Evolutionary conservation across 2,797 vertebrate genomes (phyloP), one percentile per base, ranked within the genome.

Genomic region (Poeciliopsis infans): DNA sequence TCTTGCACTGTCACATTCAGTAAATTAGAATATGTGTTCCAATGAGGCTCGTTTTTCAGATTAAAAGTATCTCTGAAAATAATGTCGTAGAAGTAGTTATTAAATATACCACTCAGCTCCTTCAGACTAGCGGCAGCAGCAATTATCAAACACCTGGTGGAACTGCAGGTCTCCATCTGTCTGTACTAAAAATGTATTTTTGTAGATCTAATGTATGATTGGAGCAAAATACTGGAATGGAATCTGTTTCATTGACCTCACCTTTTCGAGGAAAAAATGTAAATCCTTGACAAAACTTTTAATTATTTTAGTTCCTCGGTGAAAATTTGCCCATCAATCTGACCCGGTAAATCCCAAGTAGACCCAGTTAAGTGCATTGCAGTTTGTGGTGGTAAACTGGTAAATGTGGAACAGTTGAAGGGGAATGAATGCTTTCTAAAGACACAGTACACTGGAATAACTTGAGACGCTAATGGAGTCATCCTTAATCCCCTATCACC

Each of bases 401-500:
- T 28, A 31, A 59, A 31, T 28, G 28, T 31, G n/a, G 31, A 28
- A 59, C 12, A 28, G 28, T 31, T 59, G 13, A 59, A 28, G 28
- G 16, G 57, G 28, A 28, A 59, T 31, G 28, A 31, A 59, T 16
- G n/a, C n/a, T 59, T 28, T 31, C 28, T 15, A 28, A 59, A 59
- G 57, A 28, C 28, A 16, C 57, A 59, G 57, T 31, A 59, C 12
- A 59, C 12, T 59, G 55, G 33, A 49, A 72, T 47, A 47, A 72
- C 45, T 25, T 5, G 7, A 79, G 31, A 72, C 36, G 16, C 75
- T 83, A 80, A 88, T 72, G 39, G 74, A 88, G 85, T 84, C 77
- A 79, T 87, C 82, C 47, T 68, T 64, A 75, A 43, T 28, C 8
- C 25, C 77, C 85, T 73, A 83, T 83, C 77, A 77, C 31, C 72